Conservation (phyloP, 1,140 invertebrate species). For the Trichogramma pretiosum region DNA sequence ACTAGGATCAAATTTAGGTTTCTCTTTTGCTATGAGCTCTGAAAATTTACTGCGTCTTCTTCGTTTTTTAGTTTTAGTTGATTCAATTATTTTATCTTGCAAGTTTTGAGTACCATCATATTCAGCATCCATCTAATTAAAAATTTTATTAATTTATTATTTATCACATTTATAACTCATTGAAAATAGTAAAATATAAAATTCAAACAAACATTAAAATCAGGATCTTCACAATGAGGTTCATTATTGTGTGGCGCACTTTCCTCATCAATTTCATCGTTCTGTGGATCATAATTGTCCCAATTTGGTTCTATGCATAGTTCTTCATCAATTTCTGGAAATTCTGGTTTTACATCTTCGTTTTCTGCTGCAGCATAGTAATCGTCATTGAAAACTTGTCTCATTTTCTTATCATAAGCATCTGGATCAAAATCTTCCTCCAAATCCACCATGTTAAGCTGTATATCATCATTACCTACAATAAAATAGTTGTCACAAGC, state of each 20-base stretch:
- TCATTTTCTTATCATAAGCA: slow-evolving; percentile 81
- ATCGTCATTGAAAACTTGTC: slow-evolving; percentile 74
- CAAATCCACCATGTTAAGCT: slow-evolving; percentile 49
- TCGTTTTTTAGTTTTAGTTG: slow-evolving; percentile 53
- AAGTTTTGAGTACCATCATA: slow-evolving; percentile 57
- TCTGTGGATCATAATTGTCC: slow-evolving; percentile 56
- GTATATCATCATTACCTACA: slow-evolving; percentile 54
- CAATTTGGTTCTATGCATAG: slow-evolving; percentile 64
- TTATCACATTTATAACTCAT: slow-evolving; percentile 5
- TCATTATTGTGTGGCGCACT: slow-evolving; percentile 29
- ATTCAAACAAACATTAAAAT: slow-evolving; percentile 60
- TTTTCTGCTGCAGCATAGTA: slow-evolving; percentile 68
- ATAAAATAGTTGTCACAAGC: neutral
- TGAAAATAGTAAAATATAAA: slow-evolving; percentile 9
- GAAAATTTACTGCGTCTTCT: slow-evolving; percentile 61
- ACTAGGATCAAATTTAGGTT: slow-evolving; percentile 75
- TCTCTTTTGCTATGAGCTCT: slow-evolving; percentile 59
- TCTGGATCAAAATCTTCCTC: slow-evolving; percentile 91
- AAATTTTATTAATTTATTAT: slow-evolving; percentile 3
- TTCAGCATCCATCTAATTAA: slow-evolving; percentile 76
- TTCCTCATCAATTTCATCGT: slow-evolving; percentile 29
- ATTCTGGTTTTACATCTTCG: slow-evolving; percentile 69
- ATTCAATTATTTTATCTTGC: slow-evolving; percentile 45
- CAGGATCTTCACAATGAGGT: slow-evolving; percentile 66
- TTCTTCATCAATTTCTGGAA: slow-evolving; percentile 71